These are phyloP conservation scores for Monopis laevigella DNA, from an alignment of 2,888 invertebrate genomes.

Conservation along the genomic window DNA sequence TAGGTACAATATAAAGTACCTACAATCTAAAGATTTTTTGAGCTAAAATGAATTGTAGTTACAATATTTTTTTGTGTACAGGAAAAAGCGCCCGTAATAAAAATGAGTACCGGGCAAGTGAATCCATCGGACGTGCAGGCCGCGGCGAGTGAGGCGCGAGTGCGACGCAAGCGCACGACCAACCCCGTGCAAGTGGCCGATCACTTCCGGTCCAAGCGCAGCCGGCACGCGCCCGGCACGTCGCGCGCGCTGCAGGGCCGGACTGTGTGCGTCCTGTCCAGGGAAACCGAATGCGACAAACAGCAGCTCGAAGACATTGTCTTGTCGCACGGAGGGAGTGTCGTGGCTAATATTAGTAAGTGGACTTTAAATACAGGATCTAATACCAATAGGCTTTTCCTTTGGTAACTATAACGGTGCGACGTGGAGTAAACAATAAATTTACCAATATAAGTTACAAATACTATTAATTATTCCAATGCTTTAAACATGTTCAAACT, in stretches of 20 bases:
- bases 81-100: conserved; percentile 38
- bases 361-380: not conserved
- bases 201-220: conserved; percentile 27
- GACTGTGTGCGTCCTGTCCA: conserved; percentile 41
- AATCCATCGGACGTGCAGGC: conserved; percentile 29
- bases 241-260: conserved; percentile 38
- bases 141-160: conserved; percentile 21
- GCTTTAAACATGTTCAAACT: too few relatives aligned
- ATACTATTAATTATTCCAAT: too few relatives aligned
- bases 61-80: conserved; percentile 16
- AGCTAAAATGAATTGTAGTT: conserved; percentile 10
- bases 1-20: too few relatives aligned
- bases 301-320: conserved; percentile 36
- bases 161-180: conserved; percentile 29
- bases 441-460: too few relatives aligned
- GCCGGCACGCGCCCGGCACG: conserved; percentile 25
- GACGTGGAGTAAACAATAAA: too few relatives aligned
- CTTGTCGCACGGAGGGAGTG: conserved; percentile 41
- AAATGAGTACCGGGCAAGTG: conserved; percentile 37
- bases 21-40: too few relatives aligned
- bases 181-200: conserved; percentile 35
- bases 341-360: conserved; percentile 42
- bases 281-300: conserved; percentile 38
- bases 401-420: too few relatives aligned
- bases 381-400: too few relatives aligned